Evolutionary conservation across 1,140 invertebrate species (phyloP).

Genomic region (Conus ventricosus): DNA sequence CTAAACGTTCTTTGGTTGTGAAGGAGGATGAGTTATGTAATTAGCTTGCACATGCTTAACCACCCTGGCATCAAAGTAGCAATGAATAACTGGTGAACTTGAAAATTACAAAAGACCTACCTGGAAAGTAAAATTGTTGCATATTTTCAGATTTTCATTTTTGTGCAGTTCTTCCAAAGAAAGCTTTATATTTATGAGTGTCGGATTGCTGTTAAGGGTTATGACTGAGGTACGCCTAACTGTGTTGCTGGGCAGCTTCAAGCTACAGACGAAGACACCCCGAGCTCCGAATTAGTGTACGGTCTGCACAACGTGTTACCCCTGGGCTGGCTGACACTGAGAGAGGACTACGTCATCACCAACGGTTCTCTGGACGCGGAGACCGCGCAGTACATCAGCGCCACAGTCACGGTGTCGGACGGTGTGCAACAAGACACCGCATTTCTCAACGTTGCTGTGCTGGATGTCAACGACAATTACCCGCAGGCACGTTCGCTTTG

Average conservation of each 20-base stretch:
- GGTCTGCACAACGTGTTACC: not conserved
- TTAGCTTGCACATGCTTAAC: no score
- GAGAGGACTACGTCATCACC: conserved; percentile 4
- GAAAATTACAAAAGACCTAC: no score
- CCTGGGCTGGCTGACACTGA: not conserved
- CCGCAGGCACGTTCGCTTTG: conserved; percentile 19
- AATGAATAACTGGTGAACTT: no score
- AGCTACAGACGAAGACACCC: conserved; percentile 38
- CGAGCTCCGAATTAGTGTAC: conserved; percentile 15
- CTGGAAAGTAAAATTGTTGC: no score
- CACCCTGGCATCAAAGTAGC: no score
- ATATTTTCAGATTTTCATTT: no score
- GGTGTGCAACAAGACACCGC: conserved; percentile 25
- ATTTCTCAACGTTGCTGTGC: conserved; percentile 38
- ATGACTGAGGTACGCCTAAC: no score
- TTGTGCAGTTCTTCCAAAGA: no score
- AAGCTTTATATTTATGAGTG: no score
- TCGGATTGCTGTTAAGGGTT: no score
- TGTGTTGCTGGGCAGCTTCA: conserved; percentile 24
- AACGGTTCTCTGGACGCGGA: conserved; percentile 32
- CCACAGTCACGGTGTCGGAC: conserved; percentile 41
- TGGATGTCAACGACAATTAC: conserved; percentile 54
- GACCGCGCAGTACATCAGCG: conserved; percentile 14
- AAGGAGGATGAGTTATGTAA: no score
- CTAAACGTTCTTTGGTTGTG: no score